Evolutionary conservation across 2,888 invertebrate genomes (phyloP).

Genomic region (Yponomeuta malinellus): DNA sequence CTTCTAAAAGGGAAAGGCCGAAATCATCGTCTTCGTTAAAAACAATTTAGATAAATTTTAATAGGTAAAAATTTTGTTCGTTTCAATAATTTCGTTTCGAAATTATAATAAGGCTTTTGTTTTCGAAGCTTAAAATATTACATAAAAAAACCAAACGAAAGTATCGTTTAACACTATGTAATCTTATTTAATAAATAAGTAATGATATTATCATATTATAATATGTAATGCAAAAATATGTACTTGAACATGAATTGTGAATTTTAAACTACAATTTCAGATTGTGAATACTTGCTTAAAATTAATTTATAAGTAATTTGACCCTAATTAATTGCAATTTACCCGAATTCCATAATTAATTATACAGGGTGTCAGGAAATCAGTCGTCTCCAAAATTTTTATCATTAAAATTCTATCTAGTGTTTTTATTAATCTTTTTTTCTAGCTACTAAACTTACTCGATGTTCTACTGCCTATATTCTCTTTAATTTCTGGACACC

Average conservation of each 20-base stretch:
- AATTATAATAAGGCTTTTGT: not conserved
- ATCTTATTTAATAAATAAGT: not conserved
- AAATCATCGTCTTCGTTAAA: conserved; percentile 17
- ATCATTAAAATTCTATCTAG: not conserved
- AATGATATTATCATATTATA: not conserved
- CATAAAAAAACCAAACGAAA: too few relatives aligned
- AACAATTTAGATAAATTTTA: not conserved
- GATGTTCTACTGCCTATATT: not conserved
- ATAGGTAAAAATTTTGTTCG: conserved; percentile 17
- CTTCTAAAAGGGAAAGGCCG: conserved; percentile 14
- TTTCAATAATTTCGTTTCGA: conserved; percentile 14
- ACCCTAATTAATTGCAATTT: conserved; percentile 3
- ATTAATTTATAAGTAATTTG: not conserved
- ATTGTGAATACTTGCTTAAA: not conserved
- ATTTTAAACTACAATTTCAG: not conserved
- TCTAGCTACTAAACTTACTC: not conserved
- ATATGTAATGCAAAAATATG: not conserved
- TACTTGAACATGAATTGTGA: not conserved
- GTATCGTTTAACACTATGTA: too few relatives aligned
- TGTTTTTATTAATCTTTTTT: not conserved
- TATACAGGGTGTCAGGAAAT: not conserved
- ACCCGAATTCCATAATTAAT: not conserved
- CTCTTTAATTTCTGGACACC: not conserved
- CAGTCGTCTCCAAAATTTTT: not conserved
- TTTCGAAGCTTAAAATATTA: too few relatives aligned